A percentile compares a stretch with the other conserved stretches of the same genome.
phyloP scores from a whole-genome alignment of 2,797 vertebrate genomes.

The Acipenser oxyrinchus region DNA sequence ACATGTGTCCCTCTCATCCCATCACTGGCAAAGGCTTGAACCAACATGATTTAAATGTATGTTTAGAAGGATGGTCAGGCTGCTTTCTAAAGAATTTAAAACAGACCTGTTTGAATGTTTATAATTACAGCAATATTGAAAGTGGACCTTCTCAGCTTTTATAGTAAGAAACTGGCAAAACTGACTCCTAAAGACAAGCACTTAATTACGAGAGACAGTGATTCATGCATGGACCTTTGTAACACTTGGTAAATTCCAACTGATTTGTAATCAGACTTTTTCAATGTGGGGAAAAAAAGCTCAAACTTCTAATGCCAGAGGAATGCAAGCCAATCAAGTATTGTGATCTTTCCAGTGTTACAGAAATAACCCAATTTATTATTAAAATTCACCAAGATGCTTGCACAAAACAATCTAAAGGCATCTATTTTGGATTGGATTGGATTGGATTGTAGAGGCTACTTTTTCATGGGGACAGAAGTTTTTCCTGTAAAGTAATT shows the following conservation, averaged over 20 bases:
- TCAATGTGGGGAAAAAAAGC: neutral
- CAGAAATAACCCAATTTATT: neutral
- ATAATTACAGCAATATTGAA: constrained; percentile 26
- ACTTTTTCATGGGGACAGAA: no score
- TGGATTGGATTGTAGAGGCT: no score
- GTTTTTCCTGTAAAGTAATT: no score
- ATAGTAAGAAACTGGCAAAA: no score
- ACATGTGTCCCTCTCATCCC: constrained; percentile 29
- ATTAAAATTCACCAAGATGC: no score
- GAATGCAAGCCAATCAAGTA: constrained; percentile 1
- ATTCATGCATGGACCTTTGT: neutral
- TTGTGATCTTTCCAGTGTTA: constrained; percentile 6
- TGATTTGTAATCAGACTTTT: neutral
- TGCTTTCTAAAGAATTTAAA: constrained; percentile 49
- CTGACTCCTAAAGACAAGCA: no score
- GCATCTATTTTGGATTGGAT: no score
- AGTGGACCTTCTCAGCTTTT: neutral
- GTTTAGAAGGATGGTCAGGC: constrained; percentile 37
- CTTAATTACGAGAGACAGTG: neutral
- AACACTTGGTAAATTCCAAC: neutral
- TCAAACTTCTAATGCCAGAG: neutral
- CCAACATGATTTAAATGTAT: constrained; percentile 44
- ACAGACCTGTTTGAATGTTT: constrained; percentile 39
- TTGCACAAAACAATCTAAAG: no score
- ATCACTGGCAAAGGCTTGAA: constrained; percentile 36